Evolutionary conservation across 2,888 invertebrate genomes (phyloP), one percentile per base, ranked within the genome.

Genomic region (Leptinotarsa tumamoca): DNA sequence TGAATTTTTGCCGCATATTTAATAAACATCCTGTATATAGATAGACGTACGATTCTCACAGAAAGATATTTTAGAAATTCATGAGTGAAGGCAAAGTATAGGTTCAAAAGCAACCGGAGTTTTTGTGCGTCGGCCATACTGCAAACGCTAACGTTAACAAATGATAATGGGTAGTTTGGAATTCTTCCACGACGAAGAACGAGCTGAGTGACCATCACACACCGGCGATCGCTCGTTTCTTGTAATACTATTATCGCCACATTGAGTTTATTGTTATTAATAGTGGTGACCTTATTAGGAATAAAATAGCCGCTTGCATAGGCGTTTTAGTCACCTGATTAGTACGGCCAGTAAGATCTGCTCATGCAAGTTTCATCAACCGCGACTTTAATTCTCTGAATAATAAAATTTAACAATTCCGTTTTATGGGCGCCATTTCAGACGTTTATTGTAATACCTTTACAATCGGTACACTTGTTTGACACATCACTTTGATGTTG

Each of bases 221-320:
- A 78, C 77, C 81, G 79, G 80, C 83, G 81, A 82, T 80, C 83
- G 83, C 85, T 86, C 84, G 83, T 84, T 87, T 87, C 87, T 87
- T 86, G 85, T 83, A 87, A 85, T 86, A 87, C 88, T 87, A 89
- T 89, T 89, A 89, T 88, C 87, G 87, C 87, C 88, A 89, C 88
- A 88, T 88, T 87, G 85, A 87, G 87, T 89, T 89, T 89, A 89
- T 89, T 89, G 88, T 88, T 89, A 88, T 88, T 88, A 89, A 89
- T 88, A 88, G 89, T 87, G 85, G 86, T 83, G 83, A 78, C 88
- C 88, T 85, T 88, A 88, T 88, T 87, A 77, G 88, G 88, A 82
- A 82, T 78, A 83, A 85, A 86, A 87, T 84, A 85, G 87, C 86
- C 86, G 86, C 85, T 86, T 84, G 83, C 84, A 80, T 86, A 84